Evolutionary conservation across 2,888 invertebrate species (phyloP), one percentile per base, ranked within the genome.

Genomic region (Callinectes sapidus): DNA sequence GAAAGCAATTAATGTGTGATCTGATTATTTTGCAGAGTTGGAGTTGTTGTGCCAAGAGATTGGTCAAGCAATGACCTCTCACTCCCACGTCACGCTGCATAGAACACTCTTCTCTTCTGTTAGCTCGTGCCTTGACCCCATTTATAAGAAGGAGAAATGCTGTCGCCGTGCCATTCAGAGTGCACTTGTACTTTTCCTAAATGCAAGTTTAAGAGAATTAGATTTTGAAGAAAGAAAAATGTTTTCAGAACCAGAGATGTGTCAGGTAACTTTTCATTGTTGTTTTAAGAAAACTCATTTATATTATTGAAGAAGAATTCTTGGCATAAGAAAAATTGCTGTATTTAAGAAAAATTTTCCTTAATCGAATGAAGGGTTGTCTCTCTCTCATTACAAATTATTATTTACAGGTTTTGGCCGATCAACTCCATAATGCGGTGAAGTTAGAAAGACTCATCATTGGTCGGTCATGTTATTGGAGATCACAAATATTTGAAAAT

Each of bases 401-500:
- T 35, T 16, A 8, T 28, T 94, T 93, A 42, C 91, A 94, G 94
- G 42, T 89, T 77, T 42, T 94, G 18, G 94, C 90, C 91, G 90
- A 90, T 32, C 91, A 91, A 55, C 87, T 94, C 23, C 86, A 87
- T 16, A 89, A 89, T 23, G 92, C 92, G 28, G 87, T 90, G 28
- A 86, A 91, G 3, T 90, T 94, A 10, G 77, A 93, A 35, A 90
- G 39, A n/a, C 86, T 94, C 3, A 87, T 93, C 55, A 94, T 94
- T 87, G 94, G 92, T 1, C 92, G 94, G 18, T 89, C 94, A 6
- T 94, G 94, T 71, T 94, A 94, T 87, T 94, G 94, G 94, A 89
- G 93, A 39, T 89, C 92, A 18, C 87, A 85, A 66, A 89, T 90
- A 8, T 91, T 91, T 77, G 91, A 90, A 55, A 91, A 91, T 32